Percentiles rank a stretch among this genome's conserved stretches.
These are phyloP conservation scores for Trinorchestia longiramus DNA, from an alignment of 1,140 invertebrate genomes.

Conservation along the genomic window DNA sequence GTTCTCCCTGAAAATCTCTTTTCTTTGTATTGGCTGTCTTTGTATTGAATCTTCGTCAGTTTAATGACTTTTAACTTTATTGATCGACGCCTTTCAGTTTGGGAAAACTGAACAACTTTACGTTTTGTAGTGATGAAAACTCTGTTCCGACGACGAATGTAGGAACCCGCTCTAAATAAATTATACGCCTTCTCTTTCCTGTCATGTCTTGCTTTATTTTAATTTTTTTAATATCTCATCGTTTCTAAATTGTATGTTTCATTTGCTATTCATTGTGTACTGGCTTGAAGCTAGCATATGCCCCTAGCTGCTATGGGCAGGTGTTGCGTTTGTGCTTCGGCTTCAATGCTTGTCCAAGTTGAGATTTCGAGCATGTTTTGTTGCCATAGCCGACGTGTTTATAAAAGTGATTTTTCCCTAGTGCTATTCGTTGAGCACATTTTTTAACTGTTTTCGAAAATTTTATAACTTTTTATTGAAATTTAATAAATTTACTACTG, in stretches of 20 bases:
- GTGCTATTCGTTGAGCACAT: background rate
- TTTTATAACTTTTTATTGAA: background rate
- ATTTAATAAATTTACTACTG: background rate
- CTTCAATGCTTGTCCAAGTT: background rate
- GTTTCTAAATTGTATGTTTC: background rate
- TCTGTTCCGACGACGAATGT: background rate
- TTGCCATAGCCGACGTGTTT: background rate
- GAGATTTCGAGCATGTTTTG: background rate
- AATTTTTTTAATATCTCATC: background rate
- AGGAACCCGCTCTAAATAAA: background rate
- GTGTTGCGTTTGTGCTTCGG: background rate
- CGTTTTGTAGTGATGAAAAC: no score
- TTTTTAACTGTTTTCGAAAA: background rate
- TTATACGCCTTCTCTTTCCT: background rate
- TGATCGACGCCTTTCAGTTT: background rate
- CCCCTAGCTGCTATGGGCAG: background rate
- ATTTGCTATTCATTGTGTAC: background rate
- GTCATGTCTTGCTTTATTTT: background rate
- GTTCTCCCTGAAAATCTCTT: background rate
- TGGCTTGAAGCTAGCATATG: background rate
- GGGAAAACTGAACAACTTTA: background rate
- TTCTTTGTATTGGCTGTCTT: background rate
- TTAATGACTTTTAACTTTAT: background rate
- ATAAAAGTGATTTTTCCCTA: background rate
- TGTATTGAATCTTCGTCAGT: background rate